These are phyloP conservation scores for Acrobasis consociella DNA, from an alignment of 2,888 invertebrate species.

Conservation along the genomic window DNA sequence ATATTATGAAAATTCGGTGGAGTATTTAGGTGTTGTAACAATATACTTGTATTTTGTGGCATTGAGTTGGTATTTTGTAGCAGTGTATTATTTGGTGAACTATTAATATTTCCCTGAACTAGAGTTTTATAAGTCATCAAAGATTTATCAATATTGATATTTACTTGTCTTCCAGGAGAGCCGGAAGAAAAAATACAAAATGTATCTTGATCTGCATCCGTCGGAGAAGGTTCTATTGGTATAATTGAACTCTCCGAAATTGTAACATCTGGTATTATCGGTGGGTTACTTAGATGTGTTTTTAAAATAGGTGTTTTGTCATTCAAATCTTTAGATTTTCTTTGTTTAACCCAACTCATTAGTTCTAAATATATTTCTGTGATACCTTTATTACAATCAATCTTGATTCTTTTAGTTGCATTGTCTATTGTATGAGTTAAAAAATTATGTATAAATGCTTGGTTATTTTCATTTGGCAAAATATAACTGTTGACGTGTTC, in stretches of 20 bases:
- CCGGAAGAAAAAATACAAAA: slow-evolving; percentile 11
- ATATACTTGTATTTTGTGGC: not conserved
- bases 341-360: slow-evolving; percentile 16
- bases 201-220: not conserved
- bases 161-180: not conserved
- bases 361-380: slow-evolving; percentile 13
- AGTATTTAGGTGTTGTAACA: not conserved
- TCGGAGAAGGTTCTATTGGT: not conserved
- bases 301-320: not conserved
- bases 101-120: not conserved
- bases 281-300: not conserved
- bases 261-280: not conserved
- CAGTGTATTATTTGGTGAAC: not conserved
- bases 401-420: slow-evolving; percentile 1
- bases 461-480: slow-evolving; percentile 13
- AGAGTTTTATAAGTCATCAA: slow-evolving; percentile 2
- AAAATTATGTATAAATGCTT: not conserved
- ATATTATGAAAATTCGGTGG: not conserved
- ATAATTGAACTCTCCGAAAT: not conserved
- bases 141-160: slow-evolving; percentile 10
- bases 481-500: not conserved
- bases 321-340: not conserved
- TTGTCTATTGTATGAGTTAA: slow-evolving; percentile 10
- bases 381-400: not conserved
- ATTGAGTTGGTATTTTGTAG: not conserved